Evolutionary conservation across 2,113 vertebrate genomes (phyloP).

Genomic region (Pithys albifrons): DNA sequence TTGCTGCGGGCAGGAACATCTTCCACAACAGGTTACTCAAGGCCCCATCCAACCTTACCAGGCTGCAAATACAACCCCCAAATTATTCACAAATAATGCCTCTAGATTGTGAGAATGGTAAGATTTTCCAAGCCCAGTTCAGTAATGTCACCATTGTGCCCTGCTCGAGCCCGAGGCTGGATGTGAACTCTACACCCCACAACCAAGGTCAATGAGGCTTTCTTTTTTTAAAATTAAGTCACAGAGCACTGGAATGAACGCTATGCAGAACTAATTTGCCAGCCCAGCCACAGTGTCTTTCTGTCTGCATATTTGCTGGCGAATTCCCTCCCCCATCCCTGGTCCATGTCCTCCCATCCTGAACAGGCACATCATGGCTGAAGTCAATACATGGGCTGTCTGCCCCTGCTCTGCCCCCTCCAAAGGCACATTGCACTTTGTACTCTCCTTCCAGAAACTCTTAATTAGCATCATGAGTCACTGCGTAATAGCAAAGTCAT

Average conservation of each 20-base stretch:
- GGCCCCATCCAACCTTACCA: neutral
- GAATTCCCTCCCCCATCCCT: neutral
- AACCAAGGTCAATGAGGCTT: conserved; percentile 46
- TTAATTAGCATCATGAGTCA: neutral
- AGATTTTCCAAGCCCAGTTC: neutral
- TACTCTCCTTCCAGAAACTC: neutral
- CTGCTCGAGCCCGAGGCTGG: neutral
- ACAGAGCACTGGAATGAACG: conserved; percentile 36
- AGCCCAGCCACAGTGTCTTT: conserved; percentile 11
- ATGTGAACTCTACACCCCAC: conserved; percentile 6
- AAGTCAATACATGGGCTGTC: neutral
- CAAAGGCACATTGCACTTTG: neutral
- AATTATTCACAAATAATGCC: neutral
- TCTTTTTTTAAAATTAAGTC: conserved; percentile 24
- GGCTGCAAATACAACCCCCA: neutral
- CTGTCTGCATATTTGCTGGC: conserved; percentile 27
- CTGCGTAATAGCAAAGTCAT: neutral
- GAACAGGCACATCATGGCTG: neutral
- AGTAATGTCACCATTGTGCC: conserved; percentile 48
- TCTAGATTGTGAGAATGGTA: neutral
- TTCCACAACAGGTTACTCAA: neutral
- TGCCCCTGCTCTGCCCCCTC: neutral
- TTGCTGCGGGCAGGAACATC: neutral
- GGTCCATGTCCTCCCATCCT: neutral
- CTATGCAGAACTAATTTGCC: conserved; percentile 42